Evolutionary conservation across 2,888 invertebrate species (phyloP).

Genomic region (Drosophila sordidapex): DNA sequence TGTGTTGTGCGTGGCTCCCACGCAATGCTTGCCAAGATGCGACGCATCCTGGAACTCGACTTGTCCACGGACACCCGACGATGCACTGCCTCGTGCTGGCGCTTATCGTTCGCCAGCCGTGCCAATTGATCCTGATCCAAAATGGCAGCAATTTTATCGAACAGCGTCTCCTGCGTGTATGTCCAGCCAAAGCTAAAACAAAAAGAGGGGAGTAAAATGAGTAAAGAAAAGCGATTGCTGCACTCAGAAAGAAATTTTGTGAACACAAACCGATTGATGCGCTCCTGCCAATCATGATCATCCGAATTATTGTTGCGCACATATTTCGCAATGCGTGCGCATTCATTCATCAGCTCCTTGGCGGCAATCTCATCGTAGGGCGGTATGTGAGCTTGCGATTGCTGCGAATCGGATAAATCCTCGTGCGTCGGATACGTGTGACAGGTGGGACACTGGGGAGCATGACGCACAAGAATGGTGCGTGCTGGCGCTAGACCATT

Average conservation of each 20-base stretch:
- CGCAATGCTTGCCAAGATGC: constrained; percentile 88
- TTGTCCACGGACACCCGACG: constrained; percentile 90
- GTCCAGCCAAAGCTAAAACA: constrained; percentile 87
- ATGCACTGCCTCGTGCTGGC: constrained; percentile 88
- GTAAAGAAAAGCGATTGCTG: not conserved
- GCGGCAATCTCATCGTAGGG: constrained; percentile 88
- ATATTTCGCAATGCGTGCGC: constrained; percentile 88
- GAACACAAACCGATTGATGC: constrained; percentile 87
- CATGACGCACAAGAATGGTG: constrained; percentile 82
- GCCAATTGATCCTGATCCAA: constrained; percentile 89
- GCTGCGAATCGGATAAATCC: constrained; percentile 85
- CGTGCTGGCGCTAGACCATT: constrained; percentile 82
- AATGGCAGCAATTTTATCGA: constrained; percentile 88
- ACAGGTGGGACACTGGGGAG: constrained; percentile 84
- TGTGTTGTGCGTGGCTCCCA: constrained; percentile 91
- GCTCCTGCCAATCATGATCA: constrained; percentile 89
- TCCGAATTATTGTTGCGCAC: constrained; percentile 86
- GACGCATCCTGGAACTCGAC: constrained; percentile 88
- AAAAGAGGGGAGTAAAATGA: not conserved
- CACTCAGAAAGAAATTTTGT: not conserved
- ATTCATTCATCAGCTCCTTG: constrained; percentile 89
- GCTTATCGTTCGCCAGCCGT: constrained; percentile 87
- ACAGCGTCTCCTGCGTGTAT: constrained; percentile 88
- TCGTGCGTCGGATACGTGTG: constrained; percentile 83
- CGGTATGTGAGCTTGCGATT: constrained; percentile 83